Conservation (phyloP, 1,140 invertebrate genomes). For the Andrena cerasifolii region DNA sequence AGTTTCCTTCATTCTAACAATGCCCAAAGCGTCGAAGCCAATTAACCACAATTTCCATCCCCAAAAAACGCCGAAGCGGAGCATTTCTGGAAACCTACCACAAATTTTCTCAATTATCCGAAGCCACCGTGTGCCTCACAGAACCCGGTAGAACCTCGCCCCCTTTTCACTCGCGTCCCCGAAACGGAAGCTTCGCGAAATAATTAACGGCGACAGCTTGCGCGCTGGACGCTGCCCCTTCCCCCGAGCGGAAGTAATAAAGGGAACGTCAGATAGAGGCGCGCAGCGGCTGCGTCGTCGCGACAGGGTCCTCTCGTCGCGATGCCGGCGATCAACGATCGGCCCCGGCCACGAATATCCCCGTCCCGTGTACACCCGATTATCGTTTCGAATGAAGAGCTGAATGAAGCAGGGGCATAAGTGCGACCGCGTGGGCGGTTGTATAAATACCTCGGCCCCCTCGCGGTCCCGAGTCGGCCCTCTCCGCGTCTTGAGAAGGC, state of each 20-base stretch:
- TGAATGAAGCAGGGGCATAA: slow-evolving; percentile 38
- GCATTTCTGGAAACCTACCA: too few relatives aligned
- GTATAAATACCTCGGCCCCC: slow-evolving; percentile 63
- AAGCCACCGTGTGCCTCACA: too few relatives aligned
- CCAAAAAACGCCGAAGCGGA: too few relatives aligned
- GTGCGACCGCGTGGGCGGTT: slow-evolving; percentile 60
- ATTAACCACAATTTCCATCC: too few relatives aligned
- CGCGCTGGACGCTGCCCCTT: background rate
- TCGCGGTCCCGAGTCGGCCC: slow-evolving; percentile 52
- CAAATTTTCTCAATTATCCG: too few relatives aligned
- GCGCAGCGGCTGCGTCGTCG: background rate
- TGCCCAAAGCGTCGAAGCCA: too few relatives aligned
- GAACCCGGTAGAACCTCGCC: too few relatives aligned
- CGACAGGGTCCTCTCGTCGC: background rate
- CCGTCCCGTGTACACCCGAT: slow-evolving; percentile 33
- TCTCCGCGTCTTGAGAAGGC: slow-evolving; percentile 48
- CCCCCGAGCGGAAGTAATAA: slow-evolving; percentile 29
- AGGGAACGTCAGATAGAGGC: background rate
- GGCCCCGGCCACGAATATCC: slow-evolving; percentile 5
- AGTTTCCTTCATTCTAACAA: too few relatives aligned
- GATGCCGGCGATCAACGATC: slow-evolving; percentile 7
- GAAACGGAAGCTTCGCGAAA: too few relatives aligned
- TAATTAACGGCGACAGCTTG: too few relatives aligned
- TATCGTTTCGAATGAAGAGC: slow-evolving; percentile 44
- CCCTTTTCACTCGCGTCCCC: too few relatives aligned